Evolutionary conservation across 2,113 vertebrate genomes (phyloP).

Genomic region (Amblyopsis rosae): DNA sequence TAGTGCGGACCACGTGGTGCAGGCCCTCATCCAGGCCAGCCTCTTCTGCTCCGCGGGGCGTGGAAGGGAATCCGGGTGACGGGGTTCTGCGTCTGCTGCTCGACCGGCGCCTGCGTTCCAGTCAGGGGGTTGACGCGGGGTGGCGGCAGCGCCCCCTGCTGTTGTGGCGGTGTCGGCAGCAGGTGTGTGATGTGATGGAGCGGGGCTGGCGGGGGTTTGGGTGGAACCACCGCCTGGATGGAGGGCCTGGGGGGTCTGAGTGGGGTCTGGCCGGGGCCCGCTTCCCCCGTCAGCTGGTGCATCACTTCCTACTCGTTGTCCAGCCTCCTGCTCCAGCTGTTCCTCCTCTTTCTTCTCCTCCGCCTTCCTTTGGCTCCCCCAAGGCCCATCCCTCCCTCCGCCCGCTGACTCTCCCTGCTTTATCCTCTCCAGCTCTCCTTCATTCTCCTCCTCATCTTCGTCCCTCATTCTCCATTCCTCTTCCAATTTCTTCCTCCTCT

Average conservation of each 20-base stretch:
- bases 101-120: not conserved
- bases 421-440: slow-evolving; percentile 56
- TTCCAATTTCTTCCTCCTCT: slow-evolving; percentile 56
- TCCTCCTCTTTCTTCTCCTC: slow-evolving; percentile 69
- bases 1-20: slow-evolving; percentile 82
- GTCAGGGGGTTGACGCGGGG: not conserved
- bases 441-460: slow-evolving; percentile 57
- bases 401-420: slow-evolving; percentile 35
- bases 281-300: slow-evolving; percentile 7
- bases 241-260: too few relatives aligned
- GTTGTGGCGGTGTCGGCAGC: not conserved
- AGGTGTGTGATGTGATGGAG: not conserved
- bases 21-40: slow-evolving; percentile 83
- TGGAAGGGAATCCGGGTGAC: not conserved
- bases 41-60: slow-evolving; percentile 80
- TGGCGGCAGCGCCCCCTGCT: not conserved
- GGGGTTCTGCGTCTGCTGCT: not conserved
- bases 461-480: slow-evolving; percentile 63
- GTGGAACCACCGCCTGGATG: too few relatives aligned
- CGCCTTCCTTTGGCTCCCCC: slow-evolving; percentile 31
- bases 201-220: not conserved
- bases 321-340: slow-evolving; percentile 44
- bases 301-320: slow-evolving; percentile 52
- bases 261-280: too few relatives aligned
- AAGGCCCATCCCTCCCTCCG: slow-evolving; percentile 49